phyloP scores from a whole-genome alignment of 2,113 vertebrate genomes.

The Chloropsis hardwickii region DNA sequence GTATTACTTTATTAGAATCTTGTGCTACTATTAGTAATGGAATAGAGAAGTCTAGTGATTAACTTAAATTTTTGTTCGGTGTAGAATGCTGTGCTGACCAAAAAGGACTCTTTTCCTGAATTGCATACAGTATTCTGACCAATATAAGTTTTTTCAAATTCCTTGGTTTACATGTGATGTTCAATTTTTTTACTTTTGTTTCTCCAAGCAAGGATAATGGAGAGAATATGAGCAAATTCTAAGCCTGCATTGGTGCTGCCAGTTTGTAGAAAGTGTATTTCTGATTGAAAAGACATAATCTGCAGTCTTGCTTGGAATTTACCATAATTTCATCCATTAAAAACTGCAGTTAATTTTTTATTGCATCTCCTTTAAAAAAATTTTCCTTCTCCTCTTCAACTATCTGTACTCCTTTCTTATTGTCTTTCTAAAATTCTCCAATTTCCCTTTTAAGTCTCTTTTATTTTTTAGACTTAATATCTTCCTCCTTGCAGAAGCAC shows the following conservation, averaged over 20 bases:
- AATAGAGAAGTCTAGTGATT: background rate
- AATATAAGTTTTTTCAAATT: background rate
- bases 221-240: background rate
- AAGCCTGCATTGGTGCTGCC: background rate
- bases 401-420: background rate
- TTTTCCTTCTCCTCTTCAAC: background rate
- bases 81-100: background rate
- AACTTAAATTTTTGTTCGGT: background rate
- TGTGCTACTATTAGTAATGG: background rate
- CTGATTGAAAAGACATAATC: background rate
- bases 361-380: background rate
- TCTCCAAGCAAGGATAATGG: background rate
- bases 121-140: background rate
- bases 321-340: background rate
- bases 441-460: background rate
- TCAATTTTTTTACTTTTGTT: background rate
- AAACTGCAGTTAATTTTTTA: background rate
- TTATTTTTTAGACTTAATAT: background rate
- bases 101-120: background rate
- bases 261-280: background rate
- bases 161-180: background rate
- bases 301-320: background rate
- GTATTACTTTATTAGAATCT: background rate
- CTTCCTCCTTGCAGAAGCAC: background rate
- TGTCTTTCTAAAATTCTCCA: background rate